phyloP scores from a whole-genome alignment of 2,888 invertebrate species.

The Hylaea fasciaria region DNA sequence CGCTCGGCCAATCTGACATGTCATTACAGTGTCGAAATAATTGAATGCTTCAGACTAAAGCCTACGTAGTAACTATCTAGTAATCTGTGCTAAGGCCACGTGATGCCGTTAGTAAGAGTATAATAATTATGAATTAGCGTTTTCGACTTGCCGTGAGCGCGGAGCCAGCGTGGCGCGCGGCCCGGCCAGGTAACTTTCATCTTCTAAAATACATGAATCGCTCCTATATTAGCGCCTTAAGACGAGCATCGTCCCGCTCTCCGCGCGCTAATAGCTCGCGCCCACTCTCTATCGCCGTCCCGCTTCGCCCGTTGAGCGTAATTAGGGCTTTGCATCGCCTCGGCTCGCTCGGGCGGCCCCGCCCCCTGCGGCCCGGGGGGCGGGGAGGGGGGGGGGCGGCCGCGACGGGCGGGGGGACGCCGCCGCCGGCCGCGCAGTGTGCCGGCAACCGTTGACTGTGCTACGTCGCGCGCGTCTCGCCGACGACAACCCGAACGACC shows the following conservation, averaged over 20 bases:
- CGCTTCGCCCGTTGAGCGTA: slow-evolving; percentile 80
- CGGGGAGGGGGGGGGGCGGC: slow-evolving; percentile 53
- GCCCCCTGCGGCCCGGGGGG: slow-evolving; percentile 60
- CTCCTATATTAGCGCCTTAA: too few species aligned
- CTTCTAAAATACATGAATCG: too few species aligned
- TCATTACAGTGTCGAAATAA: too few species aligned
- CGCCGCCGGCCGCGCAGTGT: slow-evolving; percentile 77
- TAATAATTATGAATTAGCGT: too few species aligned
- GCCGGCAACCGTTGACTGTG: slow-evolving; percentile 82
- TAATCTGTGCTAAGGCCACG: too few species aligned
- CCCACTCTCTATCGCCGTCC: slow-evolving; percentile 83
- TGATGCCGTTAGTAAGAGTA: too few species aligned
- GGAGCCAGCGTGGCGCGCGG: too few species aligned
- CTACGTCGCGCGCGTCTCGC: slow-evolving; percentile 73
- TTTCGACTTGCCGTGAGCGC: too few species aligned
- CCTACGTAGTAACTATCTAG: too few species aligned
- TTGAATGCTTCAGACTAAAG: too few species aligned
- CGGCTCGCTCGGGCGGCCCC: slow-evolving; percentile 74
- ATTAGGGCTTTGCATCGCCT: slow-evolving; percentile 83
- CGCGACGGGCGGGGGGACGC: slow-evolving; percentile 60
- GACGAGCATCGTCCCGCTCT: slow-evolving; percentile 86
- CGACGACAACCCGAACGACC: slow-evolving; percentile 69
- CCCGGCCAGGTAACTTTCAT: too few species aligned
- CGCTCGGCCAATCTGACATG: too few species aligned
- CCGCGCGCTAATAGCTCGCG: slow-evolving; percentile 88